phyloP scores from a whole-genome alignment of 2,888 invertebrate species.

The Sarcophaga subvicina region DNA sequence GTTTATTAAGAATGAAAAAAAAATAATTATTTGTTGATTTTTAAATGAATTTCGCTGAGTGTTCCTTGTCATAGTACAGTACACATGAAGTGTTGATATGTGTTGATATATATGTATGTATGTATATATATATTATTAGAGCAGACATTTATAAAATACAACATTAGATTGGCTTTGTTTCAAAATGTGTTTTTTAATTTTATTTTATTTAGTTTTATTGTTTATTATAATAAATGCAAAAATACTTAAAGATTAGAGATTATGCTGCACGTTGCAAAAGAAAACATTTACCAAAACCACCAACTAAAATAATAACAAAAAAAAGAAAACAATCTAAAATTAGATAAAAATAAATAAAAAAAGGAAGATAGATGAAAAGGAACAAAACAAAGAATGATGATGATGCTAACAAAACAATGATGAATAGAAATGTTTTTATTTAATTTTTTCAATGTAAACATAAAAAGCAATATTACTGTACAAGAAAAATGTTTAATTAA shows the following conservation, averaged over 20 bases:
- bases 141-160: constrained; percentile 58
- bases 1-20: background rate
- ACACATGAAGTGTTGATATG: constrained; percentile 9
- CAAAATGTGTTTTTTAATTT: constrained; percentile 73
- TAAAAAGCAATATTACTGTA: constrained; percentile 56
- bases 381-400: constrained; percentile 57
- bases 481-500: constrained; percentile 40
- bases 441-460: constrained; percentile 13
- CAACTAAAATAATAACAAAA: constrained; percentile 78
- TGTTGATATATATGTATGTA: constrained; percentile 7
- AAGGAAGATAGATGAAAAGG: constrained; percentile 71
- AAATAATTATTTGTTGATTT: background rate
- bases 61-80: constrained; percentile 29
- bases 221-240: constrained; percentile 60
- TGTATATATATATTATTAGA: constrained; percentile 53
- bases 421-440: constrained; percentile 19
- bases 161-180: constrained; percentile 64
- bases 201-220: constrained; percentile 60
- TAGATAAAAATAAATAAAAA: constrained; percentile 75
- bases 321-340: constrained; percentile 76
- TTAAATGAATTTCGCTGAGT: constrained; percentile 43
- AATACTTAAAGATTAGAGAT: constrained; percentile 65
- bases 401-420: constrained; percentile 63
- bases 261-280: constrained; percentile 69
- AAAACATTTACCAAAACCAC: constrained; percentile 80